A percentile compares a stretch with the other conserved stretches of the same genome.
These are phyloP conservation scores for Nomada fabriciana DNA, from an alignment of 2,888 invertebrate species.

Conservation along the genomic window DNA sequence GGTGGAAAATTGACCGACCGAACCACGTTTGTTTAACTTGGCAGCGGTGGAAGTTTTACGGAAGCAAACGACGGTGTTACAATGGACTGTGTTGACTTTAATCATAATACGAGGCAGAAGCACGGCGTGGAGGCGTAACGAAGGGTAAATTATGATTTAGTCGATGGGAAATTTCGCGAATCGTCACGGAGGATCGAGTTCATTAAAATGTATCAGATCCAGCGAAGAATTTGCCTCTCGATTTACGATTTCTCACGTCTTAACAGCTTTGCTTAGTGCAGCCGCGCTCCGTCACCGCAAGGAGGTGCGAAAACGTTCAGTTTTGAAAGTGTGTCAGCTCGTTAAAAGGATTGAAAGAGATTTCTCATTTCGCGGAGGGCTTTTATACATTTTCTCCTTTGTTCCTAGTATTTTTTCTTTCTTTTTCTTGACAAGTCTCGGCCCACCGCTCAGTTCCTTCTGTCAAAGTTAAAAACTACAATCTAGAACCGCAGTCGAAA, in stretches of 20 bases:
- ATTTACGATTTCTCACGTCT: neutral
- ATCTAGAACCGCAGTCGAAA: neutral
- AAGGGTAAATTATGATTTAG: constrained; percentile 1
- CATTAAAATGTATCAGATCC: neutral
- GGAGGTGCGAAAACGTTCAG: constrained; percentile 23
- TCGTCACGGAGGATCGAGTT: neutral
- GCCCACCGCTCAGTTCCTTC: neutral
- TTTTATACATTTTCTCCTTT: constrained; percentile 25
- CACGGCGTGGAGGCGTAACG: neutral
- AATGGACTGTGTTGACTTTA: neutral
- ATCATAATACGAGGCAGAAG: neutral
- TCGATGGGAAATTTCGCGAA: neutral
- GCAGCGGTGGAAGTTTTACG: constrained; percentile 6
- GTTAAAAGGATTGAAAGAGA: constrained; percentile 53
- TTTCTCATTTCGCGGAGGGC: constrained; percentile 34
- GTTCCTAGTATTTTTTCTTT: neutral
- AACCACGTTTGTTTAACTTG: neutral
- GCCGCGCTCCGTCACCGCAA: neutral
- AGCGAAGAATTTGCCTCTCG: neutral
- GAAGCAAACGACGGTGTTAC: neutral
- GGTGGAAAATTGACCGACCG: neutral
- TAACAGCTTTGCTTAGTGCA: neutral
- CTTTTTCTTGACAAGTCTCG: neutral
- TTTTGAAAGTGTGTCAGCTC: constrained; percentile 41
- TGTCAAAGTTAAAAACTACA: neutral